Conservation (phyloP, 2,888 invertebrate genomes). For the Cephus sareptanus region DNA sequence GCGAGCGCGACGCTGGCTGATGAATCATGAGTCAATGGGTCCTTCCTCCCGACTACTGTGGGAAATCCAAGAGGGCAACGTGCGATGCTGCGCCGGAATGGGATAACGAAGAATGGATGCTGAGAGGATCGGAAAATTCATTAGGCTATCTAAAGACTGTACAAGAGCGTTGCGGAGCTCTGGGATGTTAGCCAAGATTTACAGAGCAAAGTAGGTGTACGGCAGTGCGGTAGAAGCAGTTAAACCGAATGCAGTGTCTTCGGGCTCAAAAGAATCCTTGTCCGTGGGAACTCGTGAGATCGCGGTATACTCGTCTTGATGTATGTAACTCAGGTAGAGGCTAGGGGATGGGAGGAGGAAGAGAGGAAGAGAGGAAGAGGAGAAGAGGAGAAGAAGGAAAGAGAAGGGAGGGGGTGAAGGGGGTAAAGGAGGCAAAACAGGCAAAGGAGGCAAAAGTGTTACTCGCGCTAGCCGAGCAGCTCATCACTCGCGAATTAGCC, state of each 20-base stretch:
- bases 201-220: constrained; percentile 21
- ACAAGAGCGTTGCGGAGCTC: not conserved
- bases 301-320: constrained; percentile 21
- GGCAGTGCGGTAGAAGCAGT: constrained; percentile 57
- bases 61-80: not conserved
- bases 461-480: constrained; percentile 32
- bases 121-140: not conserved
- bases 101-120: not conserved
- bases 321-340: constrained; percentile 8
- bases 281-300: constrained; percentile 58
- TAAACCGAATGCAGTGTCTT: constrained; percentile 64
- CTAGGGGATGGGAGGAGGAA: constrained; percentile 1
- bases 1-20: not conserved
- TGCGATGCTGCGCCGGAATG: not conserved
- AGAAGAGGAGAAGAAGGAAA: constrained; percentile 8
- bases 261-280: constrained; percentile 57
- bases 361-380: constrained; percentile 4
- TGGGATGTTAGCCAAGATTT: not conserved
- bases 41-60: not conserved
- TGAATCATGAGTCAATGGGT: not conserved
- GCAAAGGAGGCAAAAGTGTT: constrained; percentile 27
- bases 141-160: not conserved
- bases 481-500: constrained; percentile 57
- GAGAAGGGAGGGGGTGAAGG: constrained; percentile 20
- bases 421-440: constrained; percentile 22